Evolutionary conservation across 2,113 vertebrate genomes (phyloP), one percentile per base, ranked within the genome.

Genomic region (Erpornis zantholeuca): DNA sequence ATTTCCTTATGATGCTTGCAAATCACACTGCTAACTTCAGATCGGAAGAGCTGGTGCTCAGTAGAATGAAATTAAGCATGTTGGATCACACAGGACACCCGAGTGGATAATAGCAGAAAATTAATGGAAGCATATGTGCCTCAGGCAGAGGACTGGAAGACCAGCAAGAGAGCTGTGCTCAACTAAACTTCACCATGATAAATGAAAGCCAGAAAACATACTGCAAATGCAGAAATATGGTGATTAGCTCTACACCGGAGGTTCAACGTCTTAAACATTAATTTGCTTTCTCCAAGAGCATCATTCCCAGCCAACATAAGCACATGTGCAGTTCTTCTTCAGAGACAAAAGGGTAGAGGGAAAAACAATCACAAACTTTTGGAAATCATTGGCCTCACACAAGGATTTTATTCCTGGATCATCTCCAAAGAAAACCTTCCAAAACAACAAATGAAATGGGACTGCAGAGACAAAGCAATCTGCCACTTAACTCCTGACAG

Each of bases 11-110:
- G 81, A 73, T 87, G 93, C 86, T 91, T 76, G 92, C 92, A 96
- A 95, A 95, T 91, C 86, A 52, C 92, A 87, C 86, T 75, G 72
- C 81, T 84, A 92, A 79, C 73, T 96, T 91, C 92, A 94, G 84
- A 94, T 95, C 73, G 61, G 91, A 89, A 96, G 91, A 93, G 86
- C 91, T 91, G 86, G 91, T 86, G 92, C 95, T 94, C 93, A 27
- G 81, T 29, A 84, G 81, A 97, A 97, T 94, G 89, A 96, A 96
- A 96, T 96, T 96, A 96, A 89, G 83, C 86, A 84, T 94, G 93
- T 82, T 97, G 94, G 94, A 96, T 97, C 95, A 97, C 94, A 95
- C 85, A 95, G 92, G 92, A 96, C 95, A 97, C 96, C 95, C 95
- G 95, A 97, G 92, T 93, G 90, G 96, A 93, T 97, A 96, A 97